phyloP scores from a whole-genome alignment of 2,888 invertebrate species.

The Drosophila mettleri region DNA sequence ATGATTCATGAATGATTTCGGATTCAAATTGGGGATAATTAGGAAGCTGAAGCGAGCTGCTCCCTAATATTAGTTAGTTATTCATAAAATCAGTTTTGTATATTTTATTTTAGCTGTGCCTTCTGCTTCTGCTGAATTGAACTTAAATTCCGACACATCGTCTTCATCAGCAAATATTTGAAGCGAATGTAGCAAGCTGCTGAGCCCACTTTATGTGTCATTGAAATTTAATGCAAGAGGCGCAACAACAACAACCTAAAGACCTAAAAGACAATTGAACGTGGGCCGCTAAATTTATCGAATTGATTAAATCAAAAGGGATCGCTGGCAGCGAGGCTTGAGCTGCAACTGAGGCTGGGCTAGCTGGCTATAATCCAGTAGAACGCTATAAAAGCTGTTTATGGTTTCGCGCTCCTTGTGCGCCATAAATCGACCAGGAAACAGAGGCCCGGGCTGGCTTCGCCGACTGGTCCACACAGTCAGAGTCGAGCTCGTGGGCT shows the following conservation, averaged over 20 bases:
- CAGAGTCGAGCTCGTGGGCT: slow-evolving; percentile 34
- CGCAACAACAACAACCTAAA: neutral
- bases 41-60: neutral
- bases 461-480: slow-evolving; percentile 10
- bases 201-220: neutral
- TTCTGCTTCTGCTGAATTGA: neutral
- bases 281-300: slow-evolving; percentile 72
- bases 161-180: slow-evolving; percentile 21
- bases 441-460: slow-evolving; percentile 43
- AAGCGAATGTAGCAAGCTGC: slow-evolving; percentile 17
- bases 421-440: slow-evolving; percentile 78
- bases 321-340: slow-evolving; percentile 26
- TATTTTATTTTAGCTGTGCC: neutral
- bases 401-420: slow-evolving; percentile 84
- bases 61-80: too few relatives aligned
- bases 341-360: slow-evolving; percentile 26
- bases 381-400: slow-evolving; percentile 84
- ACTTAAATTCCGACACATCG: too few relatives aligned
- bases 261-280: slow-evolving; percentile 67
- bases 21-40: neutral
- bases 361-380: slow-evolving; percentile 79
- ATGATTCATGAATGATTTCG: slow-evolving; percentile 2
- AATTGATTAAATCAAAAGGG: slow-evolving; percentile 66
- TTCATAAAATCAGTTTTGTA: too few relatives aligned
- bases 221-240: slow-evolving; percentile 50